Evolutionary conservation across 2,797 vertebrate species (phyloP).

Genomic region (Helarctos malayanus): DNA sequence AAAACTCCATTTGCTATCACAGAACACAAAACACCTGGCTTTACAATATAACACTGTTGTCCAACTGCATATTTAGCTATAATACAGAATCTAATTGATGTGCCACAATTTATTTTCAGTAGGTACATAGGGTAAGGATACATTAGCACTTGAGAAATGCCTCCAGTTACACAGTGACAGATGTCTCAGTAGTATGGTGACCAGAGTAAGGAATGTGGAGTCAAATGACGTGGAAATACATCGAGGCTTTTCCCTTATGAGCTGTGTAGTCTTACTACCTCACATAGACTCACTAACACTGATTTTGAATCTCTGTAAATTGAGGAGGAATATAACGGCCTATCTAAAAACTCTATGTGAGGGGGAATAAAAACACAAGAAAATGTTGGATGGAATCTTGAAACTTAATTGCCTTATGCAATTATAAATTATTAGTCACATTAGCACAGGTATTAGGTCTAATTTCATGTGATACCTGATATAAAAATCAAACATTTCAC

Average conservation of each 20-base stretch:
- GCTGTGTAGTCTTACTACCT: neutral
- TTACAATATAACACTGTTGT: neutral
- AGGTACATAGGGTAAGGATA: neutral
- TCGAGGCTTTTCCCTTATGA: neutral
- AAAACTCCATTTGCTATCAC: neutral
- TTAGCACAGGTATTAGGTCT: neutral
- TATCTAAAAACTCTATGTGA: neutral
- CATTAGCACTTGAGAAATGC: neutral
- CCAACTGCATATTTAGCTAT: neutral
- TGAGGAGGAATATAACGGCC: neutral
- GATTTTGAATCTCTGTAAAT: neutral
- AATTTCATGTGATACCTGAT: neutral
- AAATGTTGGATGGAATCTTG: neutral
- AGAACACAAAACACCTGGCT: neutral
- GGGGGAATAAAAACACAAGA: neutral
- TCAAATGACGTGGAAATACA: neutral
- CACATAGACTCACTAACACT: neutral
- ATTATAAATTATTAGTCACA: neutral
- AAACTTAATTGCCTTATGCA: neutral
- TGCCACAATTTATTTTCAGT: neutral
- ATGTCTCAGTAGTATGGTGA: neutral
- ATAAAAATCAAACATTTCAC: constrained; percentile 50
- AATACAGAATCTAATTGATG: neutral
- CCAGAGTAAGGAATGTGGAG: neutral
- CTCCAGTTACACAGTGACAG: neutral